Evolutionary conservation across 1,140 invertebrate species (phyloP), one percentile per base, ranked within the genome.

Genomic region (Cephus cinctus): DNA sequence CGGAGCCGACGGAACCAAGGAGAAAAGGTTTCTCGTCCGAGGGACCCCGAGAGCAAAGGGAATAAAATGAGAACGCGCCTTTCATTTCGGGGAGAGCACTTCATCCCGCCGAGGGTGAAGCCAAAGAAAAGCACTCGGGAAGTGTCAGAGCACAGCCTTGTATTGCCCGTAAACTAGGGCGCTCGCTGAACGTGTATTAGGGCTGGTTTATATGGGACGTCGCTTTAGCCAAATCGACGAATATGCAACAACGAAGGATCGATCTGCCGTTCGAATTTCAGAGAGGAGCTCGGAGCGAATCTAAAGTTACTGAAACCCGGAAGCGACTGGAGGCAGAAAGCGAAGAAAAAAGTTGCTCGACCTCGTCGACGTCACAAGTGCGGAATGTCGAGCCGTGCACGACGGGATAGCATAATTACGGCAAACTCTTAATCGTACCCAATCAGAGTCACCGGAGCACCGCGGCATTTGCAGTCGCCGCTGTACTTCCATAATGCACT

Each of bases 61-160:
- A 63, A 64, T 56, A 54, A 57, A 69, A 60, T 57, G 61, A 53
- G 57, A 60, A 54, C 61, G 54, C 56, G 63, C 52, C 61, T 60
- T 61, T 65, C 59, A 57, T 41, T 54, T 49, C 45, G 6, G n/a
- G 25, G 45, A 45, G 53, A 57, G 54, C 45, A 46, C 65, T 69
- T 61, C 59, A 61, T 58, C 56, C 41, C 47, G 45, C 43, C 18
- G 22, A 43, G 57, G 47, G n/a, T n/a, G n/a, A 11, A 47, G 42
- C 50, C 43, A 51, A 55, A 56, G 50, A 53, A 48, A 53, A 27
- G 50, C 8, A 23, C 34, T 38, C 43, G 39, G 36, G 43, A 42
- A 16, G 12, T 40, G 27, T 40, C 20, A 54, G n/a, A n/a, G n/a
- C n/a, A n/a, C n/a, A n/a, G n/a, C n/a, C n/a, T n/a, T n/a, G n/a